A percentile compares a stretch with the other conserved stretches of the same genome.
phyloP scores from a whole-genome alignment of 2,113 vertebrate species.

The Antidorcas marsupialis region DNA sequence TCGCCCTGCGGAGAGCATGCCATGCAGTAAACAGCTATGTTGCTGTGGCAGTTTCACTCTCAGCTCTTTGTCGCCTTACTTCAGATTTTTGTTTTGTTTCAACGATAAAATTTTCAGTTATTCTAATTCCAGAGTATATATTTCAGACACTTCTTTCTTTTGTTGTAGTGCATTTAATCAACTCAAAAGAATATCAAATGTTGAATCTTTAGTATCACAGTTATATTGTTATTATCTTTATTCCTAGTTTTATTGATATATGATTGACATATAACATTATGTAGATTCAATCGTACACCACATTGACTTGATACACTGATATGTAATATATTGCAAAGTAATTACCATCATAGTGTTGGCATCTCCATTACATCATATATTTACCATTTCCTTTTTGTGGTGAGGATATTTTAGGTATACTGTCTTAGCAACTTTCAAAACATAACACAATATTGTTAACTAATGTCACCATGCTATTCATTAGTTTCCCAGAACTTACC shows the following conservation, averaged over 20 bases:
- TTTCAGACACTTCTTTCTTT: background rate
- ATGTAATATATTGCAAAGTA: background rate
- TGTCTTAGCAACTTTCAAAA: background rate
- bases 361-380: no score
- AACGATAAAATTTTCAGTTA: background rate
- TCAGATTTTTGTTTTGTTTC: background rate
- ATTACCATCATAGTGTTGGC: background rate
- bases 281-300: background rate
- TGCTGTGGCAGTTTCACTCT: background rate
- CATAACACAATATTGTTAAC: background rate
- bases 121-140: background rate
- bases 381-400: background rate
- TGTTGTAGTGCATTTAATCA: background rate
- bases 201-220: background rate
- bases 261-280: background rate
- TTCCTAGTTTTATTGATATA: background rate
- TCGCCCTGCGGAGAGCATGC: accelerated
- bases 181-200: background rate
- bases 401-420: background rate
- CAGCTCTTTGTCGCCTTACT: background rate
- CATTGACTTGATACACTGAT: background rate
- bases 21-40: background rate
- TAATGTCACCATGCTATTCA: background rate
- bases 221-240: background rate
- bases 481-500: background rate